Conservation (phyloP, 2,888 invertebrate genomes). For the Malacosoma neustria region DNA sequence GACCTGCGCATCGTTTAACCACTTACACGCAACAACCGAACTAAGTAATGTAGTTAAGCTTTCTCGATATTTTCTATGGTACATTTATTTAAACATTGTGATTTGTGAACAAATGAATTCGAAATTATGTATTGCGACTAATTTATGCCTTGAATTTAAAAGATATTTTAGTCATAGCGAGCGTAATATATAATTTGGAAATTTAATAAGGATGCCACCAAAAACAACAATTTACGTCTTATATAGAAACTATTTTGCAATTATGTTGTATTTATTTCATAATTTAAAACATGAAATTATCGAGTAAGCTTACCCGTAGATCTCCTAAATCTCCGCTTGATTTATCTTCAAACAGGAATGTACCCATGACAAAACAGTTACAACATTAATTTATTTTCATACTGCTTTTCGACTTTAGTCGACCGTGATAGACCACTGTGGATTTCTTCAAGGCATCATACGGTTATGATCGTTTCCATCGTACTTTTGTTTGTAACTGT, state of each 20-base stretch:
- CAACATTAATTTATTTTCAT: conserved; percentile 11
- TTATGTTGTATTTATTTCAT: too few relatives aligned
- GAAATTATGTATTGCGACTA: too few relatives aligned
- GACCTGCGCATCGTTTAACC: conserved; percentile 53
- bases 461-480: conserved; percentile 53
- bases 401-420: conserved; percentile 20
- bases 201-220: too few relatives aligned
- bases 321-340: conserved; percentile 24
- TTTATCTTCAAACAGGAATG: conserved; percentile 11
- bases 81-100: too few relatives aligned
- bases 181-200: too few relatives aligned
- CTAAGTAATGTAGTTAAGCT: conserved; percentile 14
- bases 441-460: conserved; percentile 66
- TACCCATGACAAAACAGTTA: conserved; percentile 32
- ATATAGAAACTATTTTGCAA: too few relatives aligned
- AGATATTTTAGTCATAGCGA: too few relatives aligned
- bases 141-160: too few relatives aligned
- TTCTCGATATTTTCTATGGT: background rate
- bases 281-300: too few relatives aligned
- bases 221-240: too few relatives aligned
- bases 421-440: conserved; percentile 47
- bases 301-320: conserved; percentile 7
- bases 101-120: too few relatives aligned
- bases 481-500: conserved; percentile 69
- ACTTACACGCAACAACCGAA: conserved; percentile 44